These are phyloP conservation scores for Pelvicachromis taeniatus DNA, from an alignment of 2,113 vertebrate species.

Conservation along the genomic window DNA sequence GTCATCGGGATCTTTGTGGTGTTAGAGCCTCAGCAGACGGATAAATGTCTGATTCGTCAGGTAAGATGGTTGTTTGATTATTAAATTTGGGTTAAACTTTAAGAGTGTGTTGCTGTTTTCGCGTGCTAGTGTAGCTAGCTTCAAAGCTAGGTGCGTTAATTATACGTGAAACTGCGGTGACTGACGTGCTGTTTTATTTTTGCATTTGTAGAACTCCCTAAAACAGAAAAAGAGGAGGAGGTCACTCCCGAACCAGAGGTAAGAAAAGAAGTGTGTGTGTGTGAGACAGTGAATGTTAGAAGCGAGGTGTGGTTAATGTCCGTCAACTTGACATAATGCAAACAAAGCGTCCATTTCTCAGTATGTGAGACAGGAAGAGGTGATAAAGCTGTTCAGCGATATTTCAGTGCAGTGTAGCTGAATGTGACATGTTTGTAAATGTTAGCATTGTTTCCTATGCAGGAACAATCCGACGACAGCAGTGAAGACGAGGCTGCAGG, in stretches of 20 bases:
- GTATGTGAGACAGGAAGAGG: neutral
- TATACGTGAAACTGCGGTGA: neutral
- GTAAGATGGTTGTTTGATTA: conserved; percentile 33
- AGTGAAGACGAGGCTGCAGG: conserved; percentile 72
- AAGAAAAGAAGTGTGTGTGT: neutral
- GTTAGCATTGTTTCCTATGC: neutral
- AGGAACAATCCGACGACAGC: conserved; percentile 75
- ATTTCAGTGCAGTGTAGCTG: neutral
- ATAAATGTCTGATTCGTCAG: conserved; percentile 75
- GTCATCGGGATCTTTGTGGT: neutral
- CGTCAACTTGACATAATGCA: neutral
- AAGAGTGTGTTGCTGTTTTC: neutral
- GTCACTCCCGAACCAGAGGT: conserved; percentile 59
- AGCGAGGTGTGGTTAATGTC: neutral
- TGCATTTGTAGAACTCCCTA: conserved; percentile 48
- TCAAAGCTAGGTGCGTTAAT: neutral
- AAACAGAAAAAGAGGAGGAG: conserved; percentile 62
- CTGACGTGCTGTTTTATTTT: neutral
- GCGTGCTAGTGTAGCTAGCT: neutral
- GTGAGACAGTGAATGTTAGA: neutral
- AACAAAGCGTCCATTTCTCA: neutral
- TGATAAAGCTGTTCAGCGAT: neutral
- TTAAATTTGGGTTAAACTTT: neutral
- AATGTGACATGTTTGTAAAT: neutral
- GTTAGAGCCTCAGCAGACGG: conserved; percentile 10